Base-by-base conservation (phyloP, 2,113 vertebrate species). In the Lanius ludovicianus region DNA sequence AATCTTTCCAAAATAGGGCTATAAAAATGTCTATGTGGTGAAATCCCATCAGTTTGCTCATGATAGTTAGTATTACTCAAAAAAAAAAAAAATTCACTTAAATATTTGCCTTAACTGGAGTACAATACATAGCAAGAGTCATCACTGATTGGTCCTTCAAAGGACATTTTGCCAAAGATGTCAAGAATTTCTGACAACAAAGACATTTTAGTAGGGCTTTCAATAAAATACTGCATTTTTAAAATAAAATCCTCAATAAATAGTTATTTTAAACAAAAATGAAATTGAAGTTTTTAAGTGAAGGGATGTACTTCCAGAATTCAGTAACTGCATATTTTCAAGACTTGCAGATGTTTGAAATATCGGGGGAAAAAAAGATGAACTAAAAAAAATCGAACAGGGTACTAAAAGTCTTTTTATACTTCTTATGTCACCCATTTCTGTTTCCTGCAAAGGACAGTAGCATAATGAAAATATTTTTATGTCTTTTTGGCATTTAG, bases 21-120 rank as follows among this genome's bases (percentile, higher is more conserved):
- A 15, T 21, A 60, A 68, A 79, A 56, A 33, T 47, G 0, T 2
- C 11, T 68, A 2, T 15, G 17, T 12, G 64, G 7, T 25, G 44
- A 87, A 91, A 84, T 76, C 2, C 4, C 13, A 42, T 64, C 13
- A 37, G 2, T 59, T 71, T 89, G 7, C 18, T 15, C 9, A 31
- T 0, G 0, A 23, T 41, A 10, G 2, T 21, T 55, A 35, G 11
- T 6, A 55, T 41, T 68, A 35, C 1, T 70, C 18, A 39, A n/a
- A 28, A 31, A 9, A 46, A 37, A 39, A 17, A 35, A 37, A 37
- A 37, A 37, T 37, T 84, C 35, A 17, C 9, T 77, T 87, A n/a
- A 12, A 13, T 41, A 62, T 62, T 89, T 96, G 7, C 24, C 18
- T 53, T 85, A 37, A 35, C 3, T 62, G 23, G 10, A 42, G 25